Percentiles rank a stretch among this genome's conserved stretches.
These are phyloP conservation scores for Dryobates pubescens DNA, from an alignment of 2,797 vertebrate species.

Conservation along the genomic window DNA sequence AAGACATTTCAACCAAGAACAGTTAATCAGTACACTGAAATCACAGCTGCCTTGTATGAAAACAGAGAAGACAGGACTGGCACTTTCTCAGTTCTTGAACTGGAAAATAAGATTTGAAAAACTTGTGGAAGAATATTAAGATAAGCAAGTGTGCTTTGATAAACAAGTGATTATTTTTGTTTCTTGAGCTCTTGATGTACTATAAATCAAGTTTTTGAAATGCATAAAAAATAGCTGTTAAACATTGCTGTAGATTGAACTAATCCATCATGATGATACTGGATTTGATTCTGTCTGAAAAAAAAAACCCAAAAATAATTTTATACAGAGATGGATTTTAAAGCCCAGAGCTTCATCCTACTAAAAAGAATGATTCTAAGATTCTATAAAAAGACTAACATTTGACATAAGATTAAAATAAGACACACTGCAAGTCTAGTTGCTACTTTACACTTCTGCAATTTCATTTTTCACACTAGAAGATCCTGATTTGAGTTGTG, in stretches of 20 bases:
- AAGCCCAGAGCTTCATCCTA: not conserved
- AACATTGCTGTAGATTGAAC: not conserved
- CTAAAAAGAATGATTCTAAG: not conserved
- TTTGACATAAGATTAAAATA: not conserved
- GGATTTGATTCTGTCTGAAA: not conserved
- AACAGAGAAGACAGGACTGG: no score
- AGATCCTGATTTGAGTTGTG: not conserved
- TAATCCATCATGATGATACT: not conserved
- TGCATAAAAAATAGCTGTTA: not conserved
- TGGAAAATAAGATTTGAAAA: no score
- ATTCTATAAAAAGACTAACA: not conserved
- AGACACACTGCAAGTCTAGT: not conserved
- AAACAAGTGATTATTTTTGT: not conserved
- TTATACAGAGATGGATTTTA: not conserved
- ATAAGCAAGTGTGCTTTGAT: no score
- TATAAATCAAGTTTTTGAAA: not conserved
- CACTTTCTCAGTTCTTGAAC: no score
- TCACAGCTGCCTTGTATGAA: no score
- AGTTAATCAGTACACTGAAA: no score
- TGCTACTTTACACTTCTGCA: not conserved
- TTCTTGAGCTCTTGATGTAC: not conserved
- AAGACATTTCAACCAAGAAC: no score
- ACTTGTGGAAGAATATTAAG: no score
- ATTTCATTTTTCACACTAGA: not conserved
- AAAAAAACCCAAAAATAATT: not conserved